phyloP scores from a whole-genome alignment of 2,888 invertebrate species.

The Drosophila gaucha region DNA sequence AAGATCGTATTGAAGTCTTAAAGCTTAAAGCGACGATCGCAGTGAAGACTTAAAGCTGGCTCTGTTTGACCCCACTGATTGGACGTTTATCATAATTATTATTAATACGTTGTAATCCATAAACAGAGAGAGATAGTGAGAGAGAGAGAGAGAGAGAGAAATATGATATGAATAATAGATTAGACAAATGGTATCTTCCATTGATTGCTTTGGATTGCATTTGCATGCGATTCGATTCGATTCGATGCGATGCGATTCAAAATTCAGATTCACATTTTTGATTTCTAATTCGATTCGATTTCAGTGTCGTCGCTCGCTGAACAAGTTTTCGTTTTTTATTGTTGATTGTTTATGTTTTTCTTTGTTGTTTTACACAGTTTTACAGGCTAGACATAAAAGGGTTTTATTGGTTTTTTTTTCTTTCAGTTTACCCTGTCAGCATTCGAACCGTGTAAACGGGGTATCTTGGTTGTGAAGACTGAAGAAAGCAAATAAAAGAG shows the following conservation, averaged over 20 bases:
- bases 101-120: conserved; percentile 41
- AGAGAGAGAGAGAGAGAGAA: neutral
- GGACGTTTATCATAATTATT: conserved; percentile 27
- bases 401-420: conserved; percentile 4
- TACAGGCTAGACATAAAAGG: conserved; percentile 6
- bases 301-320: conserved; percentile 36
- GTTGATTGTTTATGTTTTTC: conserved; percentile 40
- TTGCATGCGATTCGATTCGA: conserved; percentile 35
- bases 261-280: conserved; percentile 19
- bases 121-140: neutral
- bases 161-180: conserved; percentile 38
- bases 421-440: neutral
- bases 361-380: conserved; percentile 19
- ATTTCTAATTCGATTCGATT: conserved; percentile 18
- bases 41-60: neutral
- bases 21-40: too few relatives aligned
- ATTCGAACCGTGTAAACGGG: neutral
- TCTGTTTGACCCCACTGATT: neutral
- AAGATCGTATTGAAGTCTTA: too few relatives aligned
- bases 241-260: conserved; percentile 24
- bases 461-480: too few relatives aligned
- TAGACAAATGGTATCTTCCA: conserved; percentile 5
- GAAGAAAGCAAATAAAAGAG: neutral
- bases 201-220: conserved; percentile 32
- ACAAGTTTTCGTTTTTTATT: conserved; percentile 52